Conservation (phyloP, 2,888 invertebrate species). For the Galeopsomyia nigrocyanea region DNA sequence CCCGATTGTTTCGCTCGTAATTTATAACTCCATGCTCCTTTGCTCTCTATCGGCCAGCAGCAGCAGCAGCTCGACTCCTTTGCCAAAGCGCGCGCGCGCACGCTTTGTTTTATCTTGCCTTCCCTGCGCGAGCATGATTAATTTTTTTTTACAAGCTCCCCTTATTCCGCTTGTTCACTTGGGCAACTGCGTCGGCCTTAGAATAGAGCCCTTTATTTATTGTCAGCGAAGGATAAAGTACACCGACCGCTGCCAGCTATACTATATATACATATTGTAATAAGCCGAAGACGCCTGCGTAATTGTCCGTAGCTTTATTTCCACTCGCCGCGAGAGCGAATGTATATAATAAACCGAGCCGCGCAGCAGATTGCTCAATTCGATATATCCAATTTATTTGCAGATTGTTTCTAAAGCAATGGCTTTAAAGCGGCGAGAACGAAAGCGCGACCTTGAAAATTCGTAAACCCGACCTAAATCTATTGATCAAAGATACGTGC, state of each 20-base stretch:
- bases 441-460: too few species aligned
- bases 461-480: too few species aligned
- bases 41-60: too few species aligned
- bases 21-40: conserved; percentile 24
- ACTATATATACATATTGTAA: conserved; percentile 12
- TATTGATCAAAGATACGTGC: too few species aligned
- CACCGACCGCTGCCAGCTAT: not conserved
- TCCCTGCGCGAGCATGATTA: too few species aligned
- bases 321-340: conserved; percentile 7
- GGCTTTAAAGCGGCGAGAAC: too few species aligned
- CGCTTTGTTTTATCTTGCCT: too few species aligned
- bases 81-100: too few species aligned
- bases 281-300: conserved; percentile 29
- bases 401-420: too few species aligned
- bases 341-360: conserved; percentile 18
- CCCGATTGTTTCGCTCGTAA: conserved; percentile 50
- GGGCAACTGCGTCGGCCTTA: not conserved
- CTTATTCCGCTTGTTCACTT: too few species aligned
- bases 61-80: too few species aligned
- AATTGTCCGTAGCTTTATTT: conserved; percentile 35
- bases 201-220: conserved; percentile 36
- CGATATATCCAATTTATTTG: not conserved
- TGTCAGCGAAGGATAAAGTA: conserved; percentile 24
- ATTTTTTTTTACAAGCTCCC: too few species aligned
- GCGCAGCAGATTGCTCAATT: conserved; percentile 22